Base-by-base conservation (phyloP, 1,140 invertebrate genomes). In the Thaumatotibia leucotreta region DNA sequence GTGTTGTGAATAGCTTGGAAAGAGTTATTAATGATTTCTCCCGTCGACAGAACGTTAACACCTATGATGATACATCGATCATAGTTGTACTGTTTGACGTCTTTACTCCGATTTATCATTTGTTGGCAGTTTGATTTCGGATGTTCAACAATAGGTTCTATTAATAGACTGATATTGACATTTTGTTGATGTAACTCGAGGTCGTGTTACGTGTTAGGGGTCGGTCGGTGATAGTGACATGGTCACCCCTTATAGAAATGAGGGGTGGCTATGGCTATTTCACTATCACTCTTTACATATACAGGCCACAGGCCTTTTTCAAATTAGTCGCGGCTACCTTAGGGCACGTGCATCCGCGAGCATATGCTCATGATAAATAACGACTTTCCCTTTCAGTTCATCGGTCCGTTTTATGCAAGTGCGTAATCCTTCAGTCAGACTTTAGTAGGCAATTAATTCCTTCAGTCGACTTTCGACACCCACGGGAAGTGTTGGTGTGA, bases 21-120 rank as follows among this genome's bases (percentile, higher is more conserved):
- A 45, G 39, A 49, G 52, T 29, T 58, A 58, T 58, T 58, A 58
- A 58, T 58, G 52, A 8, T 58, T 58, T 58, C 52, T 58, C 23
- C 50, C 24, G 52, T 11, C 4, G 23, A 24, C 27, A 27, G 11
- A 58, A 58, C 52, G 52, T 31, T 58, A 27, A 27, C 52, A 27
- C 52, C 52, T 29, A 14, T 29, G 24, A 27, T 58, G 14, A 27
- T 58, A 20, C 52, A 58, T 58, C 52, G 29, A 58, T 58, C 52
- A 58, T 31, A 11, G 27, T 58, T 58, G 24, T 31, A 27, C 52
- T 58, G 24, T 31, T 29, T 58, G 52, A 58, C 24, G 52, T 58
- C 52, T 58, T 45, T n/a, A 58, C 23, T 58, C n/a, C 52, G 24
- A 58, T 17, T 58, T 31, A 58, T 58, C 24, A 58, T 58, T 29